These are phyloP conservation scores for Monochamus saltuarius DNA, from an alignment of 1,140 invertebrate species.

Conservation along the genomic window DNA sequence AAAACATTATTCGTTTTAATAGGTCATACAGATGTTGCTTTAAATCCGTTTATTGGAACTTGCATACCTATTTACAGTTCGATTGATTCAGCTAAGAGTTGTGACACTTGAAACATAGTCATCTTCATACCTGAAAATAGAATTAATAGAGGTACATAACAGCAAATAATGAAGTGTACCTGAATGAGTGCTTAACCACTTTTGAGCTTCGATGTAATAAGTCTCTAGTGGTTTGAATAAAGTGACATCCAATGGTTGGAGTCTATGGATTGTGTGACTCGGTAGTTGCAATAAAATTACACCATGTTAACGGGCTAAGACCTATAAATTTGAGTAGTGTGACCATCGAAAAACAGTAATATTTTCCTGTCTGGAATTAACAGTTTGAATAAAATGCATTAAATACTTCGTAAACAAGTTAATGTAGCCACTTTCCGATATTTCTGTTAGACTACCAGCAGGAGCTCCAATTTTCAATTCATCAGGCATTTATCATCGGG, in stretches of 20 bases:
- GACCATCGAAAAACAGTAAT: background rate
- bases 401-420: background rate
- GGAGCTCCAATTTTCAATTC: background rate
- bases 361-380: background rate
- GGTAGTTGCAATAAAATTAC: background rate
- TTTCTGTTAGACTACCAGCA: background rate
- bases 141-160: too few species aligned
- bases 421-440: background rate
- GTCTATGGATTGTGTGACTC: background rate
- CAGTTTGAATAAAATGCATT: background rate
- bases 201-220: background rate
- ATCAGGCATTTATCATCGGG: background rate
- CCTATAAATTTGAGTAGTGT: background rate
- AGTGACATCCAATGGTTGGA: background rate
- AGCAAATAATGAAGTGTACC: too few species aligned
- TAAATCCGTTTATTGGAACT: too few species aligned
- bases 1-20: too few species aligned
- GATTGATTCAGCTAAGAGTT: too few species aligned
- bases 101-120: too few species aligned
- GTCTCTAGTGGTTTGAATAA: background rate
- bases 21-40: too few species aligned
- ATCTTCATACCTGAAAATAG: too few species aligned
- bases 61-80: too few species aligned
- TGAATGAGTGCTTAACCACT: too few species aligned
- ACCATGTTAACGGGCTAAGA: background rate